These are phyloP conservation scores for Ophioninae sp. DNA, from an alignment of 2,888 invertebrate genomes.

Conservation along the genomic window DNA sequence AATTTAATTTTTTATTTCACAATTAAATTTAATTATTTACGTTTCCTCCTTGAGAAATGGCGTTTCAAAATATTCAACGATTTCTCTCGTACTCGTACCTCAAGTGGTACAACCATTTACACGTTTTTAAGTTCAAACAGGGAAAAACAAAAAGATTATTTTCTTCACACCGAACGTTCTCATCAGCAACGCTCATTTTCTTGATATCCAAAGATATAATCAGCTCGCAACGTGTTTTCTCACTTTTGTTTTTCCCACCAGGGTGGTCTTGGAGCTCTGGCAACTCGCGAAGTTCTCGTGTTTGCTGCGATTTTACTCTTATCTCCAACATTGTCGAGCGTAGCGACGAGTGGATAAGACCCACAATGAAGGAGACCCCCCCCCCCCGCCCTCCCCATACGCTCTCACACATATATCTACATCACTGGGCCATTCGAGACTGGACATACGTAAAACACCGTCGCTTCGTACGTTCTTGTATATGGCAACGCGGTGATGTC, in stretches of 20 bases:
- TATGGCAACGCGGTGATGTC: slow-evolving; percentile 40
- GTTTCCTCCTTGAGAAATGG: not conserved
- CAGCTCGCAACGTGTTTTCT: not conserved
- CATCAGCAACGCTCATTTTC: not conserved
- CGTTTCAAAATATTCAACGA: no score
- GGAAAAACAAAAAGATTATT: not conserved
- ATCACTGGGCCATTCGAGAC: not conserved
- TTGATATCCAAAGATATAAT: not conserved
- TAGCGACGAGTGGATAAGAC: slow-evolving; percentile 57
- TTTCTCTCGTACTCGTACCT: no score
- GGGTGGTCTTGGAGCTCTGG: slow-evolving; percentile 51
- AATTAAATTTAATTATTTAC: no score
- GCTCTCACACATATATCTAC: not conserved
- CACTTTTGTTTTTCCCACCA: slow-evolving; percentile 15
- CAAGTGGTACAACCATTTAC: no score
- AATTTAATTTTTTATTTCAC: no score
- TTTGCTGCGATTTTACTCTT: slow-evolving; percentile 43
- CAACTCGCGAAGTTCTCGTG: slow-evolving; percentile 37
- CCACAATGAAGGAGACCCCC: slow-evolving; percentile 55
- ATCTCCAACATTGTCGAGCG: slow-evolving; percentile 52
- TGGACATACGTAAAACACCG: slow-evolving; percentile 33
- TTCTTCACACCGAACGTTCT: not conserved
- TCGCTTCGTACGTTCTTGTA: slow-evolving; percentile 45
- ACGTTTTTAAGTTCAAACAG: not conserved
- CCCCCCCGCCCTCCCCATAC: slow-evolving; percentile 22